Evolutionary conservation across 2,797 vertebrate genomes (phyloP), one percentile per base, ranked within the genome.

Genomic region (Cottoperca gobio): DNA sequence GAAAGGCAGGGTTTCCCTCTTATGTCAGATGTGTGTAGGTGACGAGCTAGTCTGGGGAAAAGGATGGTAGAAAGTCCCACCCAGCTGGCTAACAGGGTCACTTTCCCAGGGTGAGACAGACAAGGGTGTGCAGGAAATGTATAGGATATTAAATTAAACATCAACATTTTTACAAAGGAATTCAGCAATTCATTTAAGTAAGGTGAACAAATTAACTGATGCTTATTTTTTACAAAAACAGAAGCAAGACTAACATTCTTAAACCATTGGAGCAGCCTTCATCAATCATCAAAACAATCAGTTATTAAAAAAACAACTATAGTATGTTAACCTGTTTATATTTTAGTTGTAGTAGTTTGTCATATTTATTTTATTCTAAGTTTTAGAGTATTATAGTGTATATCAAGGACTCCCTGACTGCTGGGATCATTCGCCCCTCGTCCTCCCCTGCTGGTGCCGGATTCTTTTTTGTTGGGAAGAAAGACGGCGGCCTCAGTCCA

Each of bases 1-100:
- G 88, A 92, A 92, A 83, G 84, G 81, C 80, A 72, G 85, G 74
- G 84, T 72, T 90, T 92, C 88, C 89, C 84, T 85, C 75, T 59
- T 8, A 5, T 64, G 76, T 79, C 83, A 83, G 55, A 75, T 45
- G 45, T 45, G 66, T 65, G 43, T 8, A 68, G 72, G 71, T 77
- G 79, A 86, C 43, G 43, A 82, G 75, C 87, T 64, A 61, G 68
- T 71, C 58, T 46, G 61, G 64, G 62, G 57, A 43, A 60, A 71
- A 72, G 59, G 69, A 65, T 63, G 76, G 21, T 48, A 81, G 90
- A 88, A 92, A 88, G 73, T 73, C 67, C 78, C 83, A 76, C 86
- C 83, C 76, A 2, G 33, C 59, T 45, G 24, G 42, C 24, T 54
- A 58, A n/a, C 35, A 33, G 74, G 88, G 83, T 88, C 82, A 77